Evolutionary conservation across 2,113 vertebrate genomes (phyloP).

Genomic region (Lophius piscatorius): DNA sequence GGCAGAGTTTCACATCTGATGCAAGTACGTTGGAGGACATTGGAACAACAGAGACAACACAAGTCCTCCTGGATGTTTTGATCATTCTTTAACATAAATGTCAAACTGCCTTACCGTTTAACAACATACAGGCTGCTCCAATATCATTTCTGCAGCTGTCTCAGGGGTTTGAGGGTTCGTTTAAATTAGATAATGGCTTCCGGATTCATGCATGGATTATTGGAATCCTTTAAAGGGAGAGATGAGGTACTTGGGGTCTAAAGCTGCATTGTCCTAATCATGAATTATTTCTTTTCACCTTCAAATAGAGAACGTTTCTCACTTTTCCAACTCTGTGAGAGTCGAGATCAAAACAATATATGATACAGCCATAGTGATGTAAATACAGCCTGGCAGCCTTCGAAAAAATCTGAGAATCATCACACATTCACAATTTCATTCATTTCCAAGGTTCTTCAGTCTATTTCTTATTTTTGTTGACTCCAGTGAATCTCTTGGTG

Average conservation of each 20-base stretch:
- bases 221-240: conserved; percentile 62
- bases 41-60: conserved; percentile 8
- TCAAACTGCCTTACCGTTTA: conserved; percentile 13
- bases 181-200: conserved; percentile 69
- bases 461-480: too few relatives aligned
- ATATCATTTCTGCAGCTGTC: conserved; percentile 48
- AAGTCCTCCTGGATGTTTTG: conserved; percentile 20
- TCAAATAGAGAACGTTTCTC: conserved; percentile 49
- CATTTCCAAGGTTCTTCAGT: too few relatives aligned
- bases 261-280: conserved; percentile 38
- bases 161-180: conserved; percentile 43
- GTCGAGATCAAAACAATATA: conserved; percentile 14
- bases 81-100: conserved; percentile 14
- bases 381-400: not conserved
- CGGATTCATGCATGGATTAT: conserved; percentile 68
- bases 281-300: conserved; percentile 51
- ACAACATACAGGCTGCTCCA: conserved; percentile 32
- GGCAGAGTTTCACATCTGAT: conserved; percentile 43
- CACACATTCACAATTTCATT: too few relatives aligned
- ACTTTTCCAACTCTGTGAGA: conserved; percentile 27
- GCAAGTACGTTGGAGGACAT: conserved; percentile 19
- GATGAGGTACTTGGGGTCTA: conserved; percentile 59
- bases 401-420: too few relatives aligned
- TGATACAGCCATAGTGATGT: not conserved
- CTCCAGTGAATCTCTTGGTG: too few relatives aligned